A percentile compares a stretch with the other conserved stretches of the same genome.
These are phyloP conservation scores for Clarias gariepinus DNA, from an alignment of 2,113 vertebrate species.

Conservation along the genomic window DNA sequence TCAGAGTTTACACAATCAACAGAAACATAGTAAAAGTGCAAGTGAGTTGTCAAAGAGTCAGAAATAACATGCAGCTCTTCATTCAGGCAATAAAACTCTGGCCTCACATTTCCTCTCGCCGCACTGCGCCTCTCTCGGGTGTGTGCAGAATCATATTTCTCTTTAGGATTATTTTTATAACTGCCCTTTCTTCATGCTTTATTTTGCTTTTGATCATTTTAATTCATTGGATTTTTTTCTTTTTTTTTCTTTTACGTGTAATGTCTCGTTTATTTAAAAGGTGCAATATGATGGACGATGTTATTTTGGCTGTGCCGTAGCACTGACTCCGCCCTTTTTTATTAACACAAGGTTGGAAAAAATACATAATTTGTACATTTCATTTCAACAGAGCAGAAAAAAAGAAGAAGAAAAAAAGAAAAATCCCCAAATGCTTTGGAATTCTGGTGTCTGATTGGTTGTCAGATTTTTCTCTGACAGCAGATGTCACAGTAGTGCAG, in stretches of 20 bases:
- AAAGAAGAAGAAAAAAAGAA: too few relatives aligned
- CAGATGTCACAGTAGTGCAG: neutral
- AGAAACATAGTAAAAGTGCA: conserved; percentile 25
- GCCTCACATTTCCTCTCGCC: neutral
- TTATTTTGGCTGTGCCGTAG: neutral
- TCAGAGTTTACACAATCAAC: conserved; percentile 23
- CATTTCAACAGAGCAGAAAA: neutral
- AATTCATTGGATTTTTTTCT: neutral
- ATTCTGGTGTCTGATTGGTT: neutral
- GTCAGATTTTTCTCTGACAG: neutral
- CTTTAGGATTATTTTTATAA: neutral
- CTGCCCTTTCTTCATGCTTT: neutral
- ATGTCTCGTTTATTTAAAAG: conserved; percentile 2
- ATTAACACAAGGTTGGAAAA: neutral
- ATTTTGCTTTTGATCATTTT: neutral
- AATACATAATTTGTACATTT: neutral
- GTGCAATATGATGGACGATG: conserved; percentile 2
- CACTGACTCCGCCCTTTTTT: neutral
- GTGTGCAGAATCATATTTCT: neutral
- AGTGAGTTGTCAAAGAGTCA: conserved; percentile 14
- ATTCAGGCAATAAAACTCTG: neutral
- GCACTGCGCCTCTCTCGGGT: neutral
- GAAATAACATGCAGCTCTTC: conserved; percentile 2
- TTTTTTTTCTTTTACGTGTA: neutral
- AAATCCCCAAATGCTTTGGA: neutral